A percentile compares a stretch with the other conserved stretches of the same genome.
Conservation (phyloP, 64 coral and sea anemone species). For the Montipora foliosa region DNA sequence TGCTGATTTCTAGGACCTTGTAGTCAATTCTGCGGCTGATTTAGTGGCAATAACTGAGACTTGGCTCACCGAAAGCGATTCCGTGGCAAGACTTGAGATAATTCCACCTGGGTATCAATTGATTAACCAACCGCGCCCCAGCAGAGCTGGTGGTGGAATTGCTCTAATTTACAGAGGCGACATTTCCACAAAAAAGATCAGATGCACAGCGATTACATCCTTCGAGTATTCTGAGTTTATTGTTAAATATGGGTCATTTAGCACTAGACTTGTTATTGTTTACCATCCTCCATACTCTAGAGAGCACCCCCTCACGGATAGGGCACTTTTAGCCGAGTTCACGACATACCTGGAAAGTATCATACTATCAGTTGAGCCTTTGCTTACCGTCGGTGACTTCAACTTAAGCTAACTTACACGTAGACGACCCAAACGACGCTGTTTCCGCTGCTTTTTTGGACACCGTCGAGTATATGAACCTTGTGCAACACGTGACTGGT, state of each 20-base stretch:
- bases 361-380: background rate
- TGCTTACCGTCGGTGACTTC: slow-evolving; percentile 6
- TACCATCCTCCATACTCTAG: background rate
- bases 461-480: slow-evolving; percentile 20
- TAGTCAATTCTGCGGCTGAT: background rate
- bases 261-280: background rate
- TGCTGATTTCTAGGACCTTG: slow-evolving; percentile 22
- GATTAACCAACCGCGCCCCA: background rate
- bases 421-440: background rate
- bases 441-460: slow-evolving; percentile 1
- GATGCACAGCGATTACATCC: background rate
- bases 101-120: background rate
- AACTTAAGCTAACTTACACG: background rate
- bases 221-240: slow-evolving; percentile 16
- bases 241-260: slow-evolving; percentile 10
- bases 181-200: background rate
- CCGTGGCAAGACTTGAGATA: slow-evolving; percentile 14
- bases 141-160: background rate
- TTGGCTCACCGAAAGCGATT: slow-evolving; percentile 18
- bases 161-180: background rate
- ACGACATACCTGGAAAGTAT: background rate
- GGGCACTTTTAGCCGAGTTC: background rate
- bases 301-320: background rate
- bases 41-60: background rate
- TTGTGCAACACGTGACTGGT: slow-evolving; percentile 2